Evolutionary conservation across 2,888 invertebrate genomes (phyloP), one percentile per base, ranked within the genome.

Genomic region (Lissonota sp.): DNA sequence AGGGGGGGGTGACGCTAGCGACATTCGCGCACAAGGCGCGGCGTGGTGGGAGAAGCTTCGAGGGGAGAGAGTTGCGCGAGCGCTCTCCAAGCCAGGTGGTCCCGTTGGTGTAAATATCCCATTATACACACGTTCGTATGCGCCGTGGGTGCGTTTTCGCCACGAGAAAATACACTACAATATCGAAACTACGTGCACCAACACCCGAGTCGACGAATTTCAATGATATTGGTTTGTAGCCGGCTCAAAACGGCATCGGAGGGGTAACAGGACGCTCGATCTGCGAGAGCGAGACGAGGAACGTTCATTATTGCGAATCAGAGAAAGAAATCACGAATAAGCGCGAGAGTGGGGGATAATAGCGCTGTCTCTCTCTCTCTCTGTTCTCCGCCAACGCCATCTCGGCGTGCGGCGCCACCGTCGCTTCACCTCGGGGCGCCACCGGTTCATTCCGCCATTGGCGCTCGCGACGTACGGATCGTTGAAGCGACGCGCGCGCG

Each of bases 401-500:
- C n/a, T n/a, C n/a, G n/a, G n/a, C 87, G 87, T 87, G 89, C 88
- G 88, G 88, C 88, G 90, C 89, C 86, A 82, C 85, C 46, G 81
- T 87, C 86, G 86, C 76, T 76, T 82, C 60, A 67, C 60, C 78
- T 85, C 83, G 87, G 87, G 89, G 90, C 90, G 91, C 91, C 90
- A 90, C 88, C 84, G 86, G 87, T 86, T 89, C 89, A 90, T 89
- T 90, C 89, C 87, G 89, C 88, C 88, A 88, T 87, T 86, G 88
- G 88, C 88, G 86, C 85, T 84, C 90, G 90, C 87, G 87, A 86
- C 85, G 88, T 84, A 87, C 85, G 88, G 89, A 89, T 26, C 87
- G 88, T 89, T 67, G 26, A 63, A 73, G 76, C 76, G 70, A 64
- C 75, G 46, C 66, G 78, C 7, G 70, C 64, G 14, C 62, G 40